Conservation (phyloP, 30 jellyfish, hydroid and myxozoan species). For the Turritopsis dohrnii region DNA sequence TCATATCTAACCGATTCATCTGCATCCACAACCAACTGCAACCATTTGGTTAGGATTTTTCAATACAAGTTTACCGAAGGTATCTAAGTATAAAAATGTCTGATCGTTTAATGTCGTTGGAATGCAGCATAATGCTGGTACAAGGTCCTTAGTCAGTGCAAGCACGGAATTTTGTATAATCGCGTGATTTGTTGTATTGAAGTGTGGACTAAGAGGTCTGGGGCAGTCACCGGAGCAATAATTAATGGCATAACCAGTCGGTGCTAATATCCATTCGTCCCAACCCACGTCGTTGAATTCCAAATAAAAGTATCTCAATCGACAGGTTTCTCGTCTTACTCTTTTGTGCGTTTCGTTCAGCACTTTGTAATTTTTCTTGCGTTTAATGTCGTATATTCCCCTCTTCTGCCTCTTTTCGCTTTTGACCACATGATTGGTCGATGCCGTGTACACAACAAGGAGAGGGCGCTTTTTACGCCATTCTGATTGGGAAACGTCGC, state of each 20-base stretch:
- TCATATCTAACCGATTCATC: constrained; percentile 22
- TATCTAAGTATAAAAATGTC: constrained; percentile 55
- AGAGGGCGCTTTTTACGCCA: constrained; percentile 81
- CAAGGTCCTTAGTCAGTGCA: constrained; percentile 56
- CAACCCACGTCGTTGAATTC: constrained; percentile 70
- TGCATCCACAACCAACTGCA: constrained; percentile 90
- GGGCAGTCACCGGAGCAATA: constrained; percentile 89
- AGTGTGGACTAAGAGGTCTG: constrained; percentile 78
- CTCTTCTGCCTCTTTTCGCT: constrained; percentile 27
- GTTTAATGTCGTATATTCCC: constrained; percentile 17
- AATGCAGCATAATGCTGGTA: constrained; percentile 88
- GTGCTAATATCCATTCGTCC: constrained; percentile 75
- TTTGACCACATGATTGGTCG: constrained; percentile 5
- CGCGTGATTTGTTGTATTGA: constrained; percentile 91
- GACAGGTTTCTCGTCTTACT: constrained; percentile 66
- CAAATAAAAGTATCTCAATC: constrained; percentile 55
- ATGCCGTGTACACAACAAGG: constrained; percentile 48
- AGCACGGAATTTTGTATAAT: constrained; percentile 82
- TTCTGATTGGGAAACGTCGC: constrained; percentile 16
- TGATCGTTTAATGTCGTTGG: constrained; percentile 66
- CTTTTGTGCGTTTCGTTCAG: constrained; percentile 55
- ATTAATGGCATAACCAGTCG: constrained; percentile 66
- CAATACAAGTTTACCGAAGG: constrained; percentile 41
- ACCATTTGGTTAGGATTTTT: constrained; percentile 56
- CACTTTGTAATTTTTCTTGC: constrained; percentile 35